Evolutionary conservation across 1,140 invertebrate genomes (phyloP), one percentile per base, ranked within the genome.

Genomic region (Pseudoatta argentina): DNA sequence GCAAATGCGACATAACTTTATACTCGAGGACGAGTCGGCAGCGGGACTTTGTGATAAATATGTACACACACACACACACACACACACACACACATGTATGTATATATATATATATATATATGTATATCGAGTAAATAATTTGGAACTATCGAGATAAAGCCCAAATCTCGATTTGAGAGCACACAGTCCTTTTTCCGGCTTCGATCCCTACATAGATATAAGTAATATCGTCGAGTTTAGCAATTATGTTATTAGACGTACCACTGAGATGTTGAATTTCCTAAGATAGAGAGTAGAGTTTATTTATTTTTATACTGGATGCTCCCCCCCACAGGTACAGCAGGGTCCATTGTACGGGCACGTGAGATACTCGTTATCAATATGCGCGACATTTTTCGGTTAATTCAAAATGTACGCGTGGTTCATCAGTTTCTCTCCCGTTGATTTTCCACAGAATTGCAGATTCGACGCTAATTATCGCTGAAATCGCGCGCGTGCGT

Each of bases 291-390:
- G 87, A 92, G 86, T 89, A 92, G 90, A 92, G 82, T 89, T 91
- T 91, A 91, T 91, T 92, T 92, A 92, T 92, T 92, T 92, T 92
- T 92, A 87, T 92, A 92, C 92, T 86, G 73, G 55, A 88, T 77
- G 51, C 63, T 2, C 14, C 3, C 27, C 53, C 16, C 55, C 51
- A 24, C 71, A 48, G 10, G 18, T 48, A 78, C 10, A 86, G 34
- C 24, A 83, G 72, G 53, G 72, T 86, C 63, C 78, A 48, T 83
- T 48, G 30, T 64, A 63, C 59, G 44, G 59, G 64, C 5, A 39
- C 21, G 21, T 57, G 27, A 14, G 6, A 48, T 27, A 57, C n/a
- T 34, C 69, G 39, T 83, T 51, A 75, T 34, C 69, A 71, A 59
- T 27, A 27, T 30, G 69, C 75, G 55, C 27, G 24, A 57, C 39